These are phyloP conservation scores for Narcine bancroftii DNA, from an alignment of 2,113 vertebrate species.

Conservation along the genomic window DNA sequence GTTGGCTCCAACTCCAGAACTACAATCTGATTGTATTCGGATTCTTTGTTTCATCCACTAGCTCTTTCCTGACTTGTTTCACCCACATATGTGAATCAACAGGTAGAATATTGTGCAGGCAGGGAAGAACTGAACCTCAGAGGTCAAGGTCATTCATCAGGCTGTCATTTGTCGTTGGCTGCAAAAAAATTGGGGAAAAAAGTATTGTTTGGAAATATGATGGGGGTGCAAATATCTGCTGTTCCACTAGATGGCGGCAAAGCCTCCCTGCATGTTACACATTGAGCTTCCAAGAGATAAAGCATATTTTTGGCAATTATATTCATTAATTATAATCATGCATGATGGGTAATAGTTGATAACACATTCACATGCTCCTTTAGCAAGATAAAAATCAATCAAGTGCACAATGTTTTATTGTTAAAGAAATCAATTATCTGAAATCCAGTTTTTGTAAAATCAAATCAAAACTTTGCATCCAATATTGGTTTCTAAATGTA, in stretches of 20 bases:
- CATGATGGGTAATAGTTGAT: not conserved
- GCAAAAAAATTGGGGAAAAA: not conserved
- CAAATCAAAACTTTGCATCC: not conserved
- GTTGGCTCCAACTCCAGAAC: not conserved
- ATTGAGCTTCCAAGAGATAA: not conserved
- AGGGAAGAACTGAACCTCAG: not conserved
- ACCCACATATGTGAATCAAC: not conserved
- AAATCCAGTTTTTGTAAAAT: not conserved
- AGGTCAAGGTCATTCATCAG: not conserved
- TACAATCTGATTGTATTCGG: not conserved
- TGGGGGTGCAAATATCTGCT: not conserved
- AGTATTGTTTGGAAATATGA: not conserved
- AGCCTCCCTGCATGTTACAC: not conserved
- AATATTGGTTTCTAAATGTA: not conserved
- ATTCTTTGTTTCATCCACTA: not conserved
- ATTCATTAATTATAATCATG: not conserved
- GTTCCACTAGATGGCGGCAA: conserved; percentile 32
- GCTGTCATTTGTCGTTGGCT: too few species aligned
- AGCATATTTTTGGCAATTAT: not conserved
- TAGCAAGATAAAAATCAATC: not conserved
- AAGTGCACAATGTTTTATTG: not conserved
- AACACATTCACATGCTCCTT: not conserved
- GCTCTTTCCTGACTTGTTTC: not conserved
- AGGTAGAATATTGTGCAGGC: not conserved
- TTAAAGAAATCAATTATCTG: not conserved